Conservation (phyloP, 2,797 vertebrate species). For the Chelon auratus region DNA sequence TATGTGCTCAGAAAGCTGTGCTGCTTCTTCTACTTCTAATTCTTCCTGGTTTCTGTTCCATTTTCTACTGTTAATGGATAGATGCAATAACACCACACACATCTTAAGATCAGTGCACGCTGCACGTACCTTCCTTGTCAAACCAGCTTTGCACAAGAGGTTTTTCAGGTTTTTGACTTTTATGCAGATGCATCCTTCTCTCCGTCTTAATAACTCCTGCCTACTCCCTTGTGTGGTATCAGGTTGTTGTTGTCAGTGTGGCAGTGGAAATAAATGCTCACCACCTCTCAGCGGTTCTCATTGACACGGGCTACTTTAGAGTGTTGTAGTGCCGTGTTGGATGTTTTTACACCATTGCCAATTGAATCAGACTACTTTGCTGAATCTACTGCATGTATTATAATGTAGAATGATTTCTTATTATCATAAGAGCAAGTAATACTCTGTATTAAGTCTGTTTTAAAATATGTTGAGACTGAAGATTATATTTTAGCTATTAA, state of each 20-base stretch:
- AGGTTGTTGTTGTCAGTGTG: constrained; percentile 55
- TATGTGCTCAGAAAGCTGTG: background rate
- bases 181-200: constrained; percentile 31
- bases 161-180: constrained; percentile 49
- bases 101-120: constrained; percentile 19
- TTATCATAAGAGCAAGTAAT: background rate
- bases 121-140: constrained; percentile 3
- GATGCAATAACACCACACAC: background rate
- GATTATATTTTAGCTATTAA: background rate
- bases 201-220: constrained; percentile 33
- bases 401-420: background rate
- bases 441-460: background rate
- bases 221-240: constrained; percentile 45
- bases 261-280: constrained; percentile 25
- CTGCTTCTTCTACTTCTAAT: constrained; percentile 9
- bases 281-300: constrained; percentile 7
- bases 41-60: constrained; percentile 15
- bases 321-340: background rate
- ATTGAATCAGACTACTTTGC: background rate
- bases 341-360: background rate
- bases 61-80: constrained; percentile 7
- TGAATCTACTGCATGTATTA: background rate
- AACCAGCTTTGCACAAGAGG: constrained; percentile 24
- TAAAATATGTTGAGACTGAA: background rate
- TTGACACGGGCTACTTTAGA: background rate